phyloP scores from a whole-genome alignment of 2,113 vertebrate genomes.

The Plotosus lineatus region DNA sequence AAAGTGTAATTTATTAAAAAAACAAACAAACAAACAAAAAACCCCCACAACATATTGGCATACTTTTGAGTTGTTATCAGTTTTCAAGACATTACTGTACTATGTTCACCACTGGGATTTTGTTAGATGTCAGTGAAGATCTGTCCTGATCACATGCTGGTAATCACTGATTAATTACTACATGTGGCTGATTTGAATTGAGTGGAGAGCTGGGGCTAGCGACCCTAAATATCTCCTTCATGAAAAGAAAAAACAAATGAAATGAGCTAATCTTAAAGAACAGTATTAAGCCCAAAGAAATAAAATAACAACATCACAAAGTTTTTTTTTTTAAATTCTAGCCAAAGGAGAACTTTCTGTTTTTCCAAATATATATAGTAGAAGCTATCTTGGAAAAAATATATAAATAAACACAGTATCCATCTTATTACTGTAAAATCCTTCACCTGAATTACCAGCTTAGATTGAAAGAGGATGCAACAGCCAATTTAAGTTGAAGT shows the following conservation, averaged over 20 bases:
- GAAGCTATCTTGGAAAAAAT: background rate
- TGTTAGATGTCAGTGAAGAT: background rate
- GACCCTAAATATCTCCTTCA: background rate
- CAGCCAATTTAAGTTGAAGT: background rate
- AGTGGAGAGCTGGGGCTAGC: background rate
- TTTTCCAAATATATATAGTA: background rate
- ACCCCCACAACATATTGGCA: too few species aligned
- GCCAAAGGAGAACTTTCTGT: background rate
- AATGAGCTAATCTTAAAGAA: background rate
- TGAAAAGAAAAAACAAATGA: background rate
- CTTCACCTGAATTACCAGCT: background rate
- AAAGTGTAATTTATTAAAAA: constrained; percentile 3
- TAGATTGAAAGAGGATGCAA: background rate
- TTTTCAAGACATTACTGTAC: background rate
- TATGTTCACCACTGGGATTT: background rate
- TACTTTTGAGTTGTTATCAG: background rate
- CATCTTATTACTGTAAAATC: background rate
- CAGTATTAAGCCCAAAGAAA: background rate
- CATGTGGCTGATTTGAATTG: background rate
- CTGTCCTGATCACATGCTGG: background rate
- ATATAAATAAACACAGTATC: constrained; percentile 37
- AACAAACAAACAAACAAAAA: too few species aligned
- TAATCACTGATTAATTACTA: background rate
- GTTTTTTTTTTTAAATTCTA: background rate
- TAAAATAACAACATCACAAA: background rate